Conservation (phyloP, 2,113 vertebrate genomes). For the Copsychus sechellarum region DNA sequence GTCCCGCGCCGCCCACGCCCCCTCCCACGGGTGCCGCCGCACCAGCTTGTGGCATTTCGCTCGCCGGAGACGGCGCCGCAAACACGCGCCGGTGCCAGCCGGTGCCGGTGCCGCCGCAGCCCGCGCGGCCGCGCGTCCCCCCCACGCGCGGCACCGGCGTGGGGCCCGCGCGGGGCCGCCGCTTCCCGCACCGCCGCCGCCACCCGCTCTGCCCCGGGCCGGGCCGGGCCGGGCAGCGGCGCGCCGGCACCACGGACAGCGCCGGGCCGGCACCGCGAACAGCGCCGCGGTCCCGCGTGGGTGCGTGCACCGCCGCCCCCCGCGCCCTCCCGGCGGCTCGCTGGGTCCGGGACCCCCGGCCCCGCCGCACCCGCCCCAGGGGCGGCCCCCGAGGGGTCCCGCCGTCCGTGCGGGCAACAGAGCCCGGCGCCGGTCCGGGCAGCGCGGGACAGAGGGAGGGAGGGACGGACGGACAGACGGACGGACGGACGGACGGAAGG, state of each 20-base stretch:
- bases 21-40: constrained; percentile 70
- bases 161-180: background rate
- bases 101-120: constrained; percentile 55
- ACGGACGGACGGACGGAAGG: background rate
- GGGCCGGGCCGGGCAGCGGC: too few relatives aligned
- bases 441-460: too few relatives aligned
- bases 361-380: background rate
- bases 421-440: background rate
- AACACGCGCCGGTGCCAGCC: constrained; percentile 76
- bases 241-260: too few relatives aligned
- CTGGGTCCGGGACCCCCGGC: too few relatives aligned
- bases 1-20: constrained; percentile 32
- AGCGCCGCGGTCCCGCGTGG: too few relatives aligned
- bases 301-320: too few relatives aligned
- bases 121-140: constrained; percentile 60
- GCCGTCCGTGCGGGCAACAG: background rate
- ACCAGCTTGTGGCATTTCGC: constrained; percentile 81
- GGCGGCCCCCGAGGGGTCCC: too few relatives aligned
- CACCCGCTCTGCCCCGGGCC: too few relatives aligned
- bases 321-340: too few relatives aligned
- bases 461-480: background rate
- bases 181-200: too few relatives aligned
- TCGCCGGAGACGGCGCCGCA: constrained; percentile 78
- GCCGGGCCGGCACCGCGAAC: too few relatives aligned
- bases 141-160: background rate